phyloP scores from a whole-genome alignment of 2,888 invertebrate genomes.

The Dastarcus helophoroides region DNA sequence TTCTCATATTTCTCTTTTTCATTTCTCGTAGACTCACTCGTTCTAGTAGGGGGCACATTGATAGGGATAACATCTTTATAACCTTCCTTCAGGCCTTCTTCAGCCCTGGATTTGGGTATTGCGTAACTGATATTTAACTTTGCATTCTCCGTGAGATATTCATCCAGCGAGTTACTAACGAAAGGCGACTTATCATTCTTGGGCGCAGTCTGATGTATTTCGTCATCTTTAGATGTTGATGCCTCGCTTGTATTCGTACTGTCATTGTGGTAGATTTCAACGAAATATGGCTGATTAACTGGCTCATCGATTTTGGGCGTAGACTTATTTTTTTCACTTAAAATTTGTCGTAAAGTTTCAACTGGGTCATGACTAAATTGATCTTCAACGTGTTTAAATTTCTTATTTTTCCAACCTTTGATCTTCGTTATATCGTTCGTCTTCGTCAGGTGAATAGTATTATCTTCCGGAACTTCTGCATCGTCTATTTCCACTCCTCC shows the following conservation, averaged over 20 bases:
- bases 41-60: background rate
- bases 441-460: slow-evolving; percentile 27
- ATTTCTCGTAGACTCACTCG: background rate
- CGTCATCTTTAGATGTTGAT: no score
- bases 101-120: slow-evolving; percentile 31
- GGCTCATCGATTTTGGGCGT: no score
- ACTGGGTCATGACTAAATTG: background rate
- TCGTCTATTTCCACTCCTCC: slow-evolving; percentile 18
- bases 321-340: no score
- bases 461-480: slow-evolving; percentile 32
- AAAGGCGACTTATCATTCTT: slow-evolving; percentile 38
- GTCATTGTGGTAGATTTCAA: no score
- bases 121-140: slow-evolving; percentile 36
- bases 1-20: slow-evolving; percentile 12
- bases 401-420: slow-evolving; percentile 31
- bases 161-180: slow-evolving; percentile 40
- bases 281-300: no score
- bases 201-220: no score
- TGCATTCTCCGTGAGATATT: slow-evolving; percentile 39
- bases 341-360: no score
- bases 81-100: slow-evolving; percentile 20
- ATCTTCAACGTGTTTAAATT: no score
- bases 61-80: slow-evolving; percentile 3
- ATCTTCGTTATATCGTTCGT: slow-evolving; percentile 34
- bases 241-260: no score